Evolutionary conservation across 2,113 vertebrate genomes (phyloP), one percentile per base, ranked within the genome.

Genomic region (Jacana jacana): DNA sequence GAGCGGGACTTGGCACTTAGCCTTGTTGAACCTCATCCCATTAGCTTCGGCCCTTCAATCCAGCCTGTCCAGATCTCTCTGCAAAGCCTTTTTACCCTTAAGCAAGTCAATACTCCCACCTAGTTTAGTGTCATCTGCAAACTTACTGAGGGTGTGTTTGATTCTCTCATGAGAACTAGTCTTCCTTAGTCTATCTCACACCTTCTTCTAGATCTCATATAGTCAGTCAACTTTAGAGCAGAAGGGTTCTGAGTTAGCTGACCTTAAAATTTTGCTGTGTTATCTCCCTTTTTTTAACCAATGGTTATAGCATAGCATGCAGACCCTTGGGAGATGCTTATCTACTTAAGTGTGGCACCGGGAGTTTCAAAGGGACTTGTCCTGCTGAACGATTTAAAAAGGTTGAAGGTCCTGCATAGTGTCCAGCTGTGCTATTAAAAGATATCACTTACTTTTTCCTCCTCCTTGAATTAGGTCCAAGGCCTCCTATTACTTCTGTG

Each of bases 221-320:
- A 57, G 16, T 15, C 27, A 86, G 4, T 27, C n/a, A n/a, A n/a
- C n/a, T n/a, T 9, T 44, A 24, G 18, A 84, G 52, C 5, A 30
- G 19, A 24, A 69, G 31, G 23, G 68, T 87, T 83, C 37, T 40
- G 37, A 70, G 39, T 55, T 55, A 81, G 13, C 10, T 58, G 64
- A 83, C 60, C 39, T 19, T 70, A 37, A 37, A 81, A 84, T 84
- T 89, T 84, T 23, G 0, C 35, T 64, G 17, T 39, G 27, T 46
- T 46, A 55, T 11, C 35, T 79, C 48, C 42, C 71, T 72, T 58
- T 55, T 33, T 51, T 78, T 63, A 35, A 81, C 17, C 57, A 81
- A 5, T 0, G 0, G 11, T 14, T 15, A 64, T 20, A 42, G 7
- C 10, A 30, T 3, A 55, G 33, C 33, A 87, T 2, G 6, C 11